Evolutionary conservation across 2,888 invertebrate genomes (phyloP).

Genomic region (Rotaria sp.): DNA sequence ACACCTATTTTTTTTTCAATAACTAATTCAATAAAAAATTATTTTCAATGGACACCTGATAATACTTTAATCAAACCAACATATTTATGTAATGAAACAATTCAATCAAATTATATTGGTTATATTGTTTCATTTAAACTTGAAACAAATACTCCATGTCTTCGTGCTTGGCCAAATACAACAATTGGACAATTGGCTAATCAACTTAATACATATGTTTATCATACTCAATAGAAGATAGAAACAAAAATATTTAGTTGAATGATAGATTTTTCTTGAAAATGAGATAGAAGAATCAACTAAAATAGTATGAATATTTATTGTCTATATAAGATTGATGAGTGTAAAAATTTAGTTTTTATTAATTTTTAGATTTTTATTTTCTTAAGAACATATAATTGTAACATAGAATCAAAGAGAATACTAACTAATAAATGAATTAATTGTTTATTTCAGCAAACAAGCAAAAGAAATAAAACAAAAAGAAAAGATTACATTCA

Average conservation of each 20-base stretch:
- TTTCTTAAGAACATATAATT: too few species aligned
- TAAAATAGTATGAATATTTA: too few species aligned
- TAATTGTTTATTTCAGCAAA: too few species aligned
- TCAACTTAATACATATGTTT: neutral
- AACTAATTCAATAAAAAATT: neutral
- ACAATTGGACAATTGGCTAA: neutral
- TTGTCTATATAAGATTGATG: too few species aligned
- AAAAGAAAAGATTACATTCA: neutral
- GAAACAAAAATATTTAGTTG: too few species aligned
- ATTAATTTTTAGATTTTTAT: too few species aligned
- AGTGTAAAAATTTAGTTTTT: too few species aligned
- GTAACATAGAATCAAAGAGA: too few species aligned
- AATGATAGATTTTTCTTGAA: too few species aligned
- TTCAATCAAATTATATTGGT: neutral
- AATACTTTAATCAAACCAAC: neutral
- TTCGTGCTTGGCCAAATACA: neutral
- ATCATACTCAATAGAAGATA: neutral
- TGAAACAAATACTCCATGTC: neutral
- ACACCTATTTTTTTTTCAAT: neutral
- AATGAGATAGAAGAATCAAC: too few species aligned
- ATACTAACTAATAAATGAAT: too few species aligned
- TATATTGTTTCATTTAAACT: neutral
- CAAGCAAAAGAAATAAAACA: too few species aligned
- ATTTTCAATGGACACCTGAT: neutral
- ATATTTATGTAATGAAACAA: neutral